phyloP scores from a whole-genome alignment of 2,113 vertebrate species.

The Ciconia stormi region DNA sequence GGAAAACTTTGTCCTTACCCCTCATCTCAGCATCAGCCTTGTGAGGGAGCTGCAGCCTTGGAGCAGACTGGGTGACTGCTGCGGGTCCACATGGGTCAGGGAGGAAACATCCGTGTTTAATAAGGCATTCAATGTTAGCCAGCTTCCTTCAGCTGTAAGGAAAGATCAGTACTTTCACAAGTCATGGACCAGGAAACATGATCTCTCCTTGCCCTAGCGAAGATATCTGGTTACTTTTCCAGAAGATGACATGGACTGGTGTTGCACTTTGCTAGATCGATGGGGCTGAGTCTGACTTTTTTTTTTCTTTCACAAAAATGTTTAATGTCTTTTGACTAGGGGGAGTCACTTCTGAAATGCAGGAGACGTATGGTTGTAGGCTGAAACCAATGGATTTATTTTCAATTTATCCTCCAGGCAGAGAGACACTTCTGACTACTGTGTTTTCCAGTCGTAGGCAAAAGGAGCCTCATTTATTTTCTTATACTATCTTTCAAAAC shows the following conservation, averaged over 20 bases:
- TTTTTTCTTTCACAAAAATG: background rate
- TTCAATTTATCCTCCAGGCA: background rate
- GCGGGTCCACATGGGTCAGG: fast-evolving
- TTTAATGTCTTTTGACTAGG: background rate
- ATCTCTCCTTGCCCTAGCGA: background rate
- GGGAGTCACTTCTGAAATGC: background rate
- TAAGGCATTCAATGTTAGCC: background rate
- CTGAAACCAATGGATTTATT: constrained; percentile 49
- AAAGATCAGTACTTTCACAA: background rate
- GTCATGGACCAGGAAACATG: background rate
- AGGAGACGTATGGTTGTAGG: background rate
- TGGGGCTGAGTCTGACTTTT: background rate
- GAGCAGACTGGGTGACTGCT: background rate
- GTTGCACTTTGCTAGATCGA: background rate
- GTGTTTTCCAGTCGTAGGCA: background rate
- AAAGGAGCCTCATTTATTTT: background rate
- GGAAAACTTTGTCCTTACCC: background rate
- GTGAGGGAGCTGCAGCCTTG: background rate
- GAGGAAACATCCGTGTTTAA: background rate
- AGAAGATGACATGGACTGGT: background rate
- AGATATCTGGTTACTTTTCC: background rate
- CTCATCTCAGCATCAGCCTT: background rate
- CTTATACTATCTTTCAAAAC: background rate
- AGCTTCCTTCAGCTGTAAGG: background rate
- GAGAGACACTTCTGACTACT: background rate